A percentile compares a stretch with the other conserved stretches of the same genome.
Evolutionary conservation across 2,797 vertebrate genomes (phyloP).

Genomic region (Gymnoscopelus microlampas): DNA sequence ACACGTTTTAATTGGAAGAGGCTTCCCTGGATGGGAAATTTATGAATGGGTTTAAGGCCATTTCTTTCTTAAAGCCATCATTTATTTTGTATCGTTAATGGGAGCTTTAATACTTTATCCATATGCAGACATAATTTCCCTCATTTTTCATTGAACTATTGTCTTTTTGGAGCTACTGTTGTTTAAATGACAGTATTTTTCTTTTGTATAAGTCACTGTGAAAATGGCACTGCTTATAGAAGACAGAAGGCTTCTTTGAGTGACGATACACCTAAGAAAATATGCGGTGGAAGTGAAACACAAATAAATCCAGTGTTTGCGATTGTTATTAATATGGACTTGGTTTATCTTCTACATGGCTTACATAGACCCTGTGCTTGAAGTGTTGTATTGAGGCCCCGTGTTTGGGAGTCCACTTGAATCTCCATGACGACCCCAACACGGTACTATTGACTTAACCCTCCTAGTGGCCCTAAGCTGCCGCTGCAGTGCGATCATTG

Average conservation of each 20-base stretch:
- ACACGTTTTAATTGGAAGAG: conserved; percentile 85
- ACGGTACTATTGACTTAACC: conserved; percentile 77
- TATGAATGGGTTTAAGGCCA: conserved; percentile 83
- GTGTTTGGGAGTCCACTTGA: conserved; percentile 69
- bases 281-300: conserved; percentile 34
- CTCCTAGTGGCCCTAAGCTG: conserved; percentile 74
- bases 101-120: conserved; percentile 78
- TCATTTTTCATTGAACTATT: conserved; percentile 67
- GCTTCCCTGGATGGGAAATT: conserved; percentile 80
- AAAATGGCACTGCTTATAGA: conserved; percentile 24
- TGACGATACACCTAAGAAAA: conserved; percentile 38
- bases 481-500: conserved; percentile 68
- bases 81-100: conserved; percentile 81
- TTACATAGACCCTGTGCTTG: conserved; percentile 30
- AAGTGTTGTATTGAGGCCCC: conserved; percentile 36
- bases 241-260: conserved; percentile 30
- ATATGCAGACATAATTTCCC: conserved; percentile 67
- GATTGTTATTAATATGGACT: conserved; percentile 38
- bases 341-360: conserved; percentile 28
- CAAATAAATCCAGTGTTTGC: conserved; percentile 34
- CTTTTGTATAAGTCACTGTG: conserved; percentile 14
- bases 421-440: conserved; percentile 77
- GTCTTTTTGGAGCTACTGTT: conserved; percentile 55
- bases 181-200: conserved; percentile 63
- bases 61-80: conserved; percentile 79